Conservation (phyloP, 2,797 vertebrate species). For the Molossus molossus region DNA sequence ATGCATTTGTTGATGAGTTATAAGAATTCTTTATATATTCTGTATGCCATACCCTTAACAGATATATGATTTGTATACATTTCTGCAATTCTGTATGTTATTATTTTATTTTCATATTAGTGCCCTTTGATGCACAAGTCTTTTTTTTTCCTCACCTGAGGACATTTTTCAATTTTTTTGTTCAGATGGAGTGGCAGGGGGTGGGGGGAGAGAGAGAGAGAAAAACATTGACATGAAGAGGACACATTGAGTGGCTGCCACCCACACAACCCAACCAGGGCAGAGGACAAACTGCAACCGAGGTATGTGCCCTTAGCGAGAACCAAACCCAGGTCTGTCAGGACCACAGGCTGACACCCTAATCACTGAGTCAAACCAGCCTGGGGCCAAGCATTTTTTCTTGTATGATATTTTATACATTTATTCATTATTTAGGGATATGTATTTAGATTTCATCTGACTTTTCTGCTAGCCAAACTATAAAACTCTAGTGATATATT, state of each 20-base stretch:
- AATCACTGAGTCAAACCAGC: too few relatives aligned
- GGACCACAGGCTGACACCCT: too few relatives aligned
- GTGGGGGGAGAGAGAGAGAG: too few relatives aligned
- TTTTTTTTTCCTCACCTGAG: too few relatives aligned
- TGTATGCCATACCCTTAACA: not conserved
- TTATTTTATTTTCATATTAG: not conserved
- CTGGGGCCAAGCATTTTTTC: not conserved
- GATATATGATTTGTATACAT: not conserved
- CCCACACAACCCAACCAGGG: too few relatives aligned
- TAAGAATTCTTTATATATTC: not conserved
- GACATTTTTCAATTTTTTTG: too few relatives aligned
- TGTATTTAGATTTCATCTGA: conserved; percentile 14
- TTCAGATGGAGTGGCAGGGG: too few relatives aligned
- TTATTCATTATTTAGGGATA: conserved; percentile 41
- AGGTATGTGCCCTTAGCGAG: too few relatives aligned
- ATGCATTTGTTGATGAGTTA: not conserved
- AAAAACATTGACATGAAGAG: too few relatives aligned
- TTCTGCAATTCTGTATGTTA: not conserved
- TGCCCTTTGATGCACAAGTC: not conserved
- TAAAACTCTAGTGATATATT: not conserved
- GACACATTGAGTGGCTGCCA: too few relatives aligned
- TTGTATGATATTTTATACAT: conserved; percentile 30
- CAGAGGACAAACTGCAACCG: too few relatives aligned
- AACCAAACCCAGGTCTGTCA: too few relatives aligned
- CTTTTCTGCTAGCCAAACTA: not conserved